Evolutionary conservation across 1,140 invertebrate species (phyloP), one percentile per base, ranked within the genome.

Genomic region (Phortica variegata): DNA sequence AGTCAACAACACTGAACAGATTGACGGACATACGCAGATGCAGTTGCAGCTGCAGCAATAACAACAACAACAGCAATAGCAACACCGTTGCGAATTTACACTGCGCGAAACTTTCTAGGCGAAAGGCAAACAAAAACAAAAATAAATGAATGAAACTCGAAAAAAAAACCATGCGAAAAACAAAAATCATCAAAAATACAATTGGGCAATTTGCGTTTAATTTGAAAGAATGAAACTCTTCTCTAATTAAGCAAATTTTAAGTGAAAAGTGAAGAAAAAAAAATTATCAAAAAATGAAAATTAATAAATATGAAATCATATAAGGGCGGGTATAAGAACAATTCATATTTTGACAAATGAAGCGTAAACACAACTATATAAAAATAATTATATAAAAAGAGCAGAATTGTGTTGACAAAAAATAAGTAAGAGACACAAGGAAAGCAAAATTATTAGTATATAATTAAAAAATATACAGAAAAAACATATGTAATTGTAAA

Each of bases 181-280:
- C 18, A 34, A 18, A 26, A 48, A 45, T 33, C 32, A 32, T 21
- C 48, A 43, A 43, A 36, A 37, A 57, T 37, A 19, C 12, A 54
- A 31, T 40, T 21, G 38, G 52, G 54, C 46, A 52, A 48, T 46
- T 54, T 38, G 47, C 53, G 62, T 15, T 34, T 34, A 34, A 34
- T 10, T 34, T 12, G 6, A 29, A 6, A 29, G 12, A 34, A 34
- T 34, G 33, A 5, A 5, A 15, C 33, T n/a, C 33, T 68, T 68
- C 69, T 68, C 57, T 68, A 68, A 63, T 69, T 68, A 68, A 68
- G 63, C 69, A 63, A 60, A 49, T 63, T 68, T 60, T 68, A 68
- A 68, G 63, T 49, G 42, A 54, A 54, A 49, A 44, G 50, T 48
- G 46, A 49, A 56, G 54, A 43, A 8, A 9, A 34, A 34, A 13